Base-by-base conservation (phyloP, 2,797 vertebrate genomes). In the Coracias cyanogaster region DNA sequence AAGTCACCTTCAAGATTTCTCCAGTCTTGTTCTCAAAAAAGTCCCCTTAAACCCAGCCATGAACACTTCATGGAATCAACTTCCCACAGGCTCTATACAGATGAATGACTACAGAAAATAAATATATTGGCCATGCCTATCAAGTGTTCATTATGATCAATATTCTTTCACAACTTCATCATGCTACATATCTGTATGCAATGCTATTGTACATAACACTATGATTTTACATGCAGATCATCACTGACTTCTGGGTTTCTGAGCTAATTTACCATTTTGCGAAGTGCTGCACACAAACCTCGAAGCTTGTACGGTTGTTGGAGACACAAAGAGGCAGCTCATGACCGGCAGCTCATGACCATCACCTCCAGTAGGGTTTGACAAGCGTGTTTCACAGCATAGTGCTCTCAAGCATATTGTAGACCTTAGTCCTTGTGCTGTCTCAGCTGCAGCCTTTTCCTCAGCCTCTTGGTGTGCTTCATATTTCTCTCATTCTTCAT, bases 191-290 rank as follows among this genome's bases (percentile, higher is more conserved):
- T 12, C 65, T 82, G 7, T 48, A 43, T 16, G 6, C 26, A 55
- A 12, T 3, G 5, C 15, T 28, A 5, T 13, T 17, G 3, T 17
- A 25, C 20, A 5, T 48, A 35, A 21, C 21, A 55, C 49, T 78
- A 62, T 9, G 12, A 10, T 46, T 72, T 31, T 17, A 10, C 14
- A 12, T 0, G 0, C 7, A n/a, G 57, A 35, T 37, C 39, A 67
- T 48, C 9, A 2, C 20, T 6, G 4, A 14, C 21, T 73, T 48
- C 51, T 70, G 48, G 9, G 21, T 52, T 85, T 60, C 28, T 20
- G 37, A 37, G 37, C 37, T 37, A 37, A 37, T 37, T 37, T 37
- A 37, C 37, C 37, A 37, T 37, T 37, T 37, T 37, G 10, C 37
- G 37, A 37, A 37, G 37, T 10, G 37, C 37, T 37, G 37, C 37